phyloP scores from a whole-genome alignment of 1,140 invertebrate species.

The Pemphigus obesinymphae region DNA sequence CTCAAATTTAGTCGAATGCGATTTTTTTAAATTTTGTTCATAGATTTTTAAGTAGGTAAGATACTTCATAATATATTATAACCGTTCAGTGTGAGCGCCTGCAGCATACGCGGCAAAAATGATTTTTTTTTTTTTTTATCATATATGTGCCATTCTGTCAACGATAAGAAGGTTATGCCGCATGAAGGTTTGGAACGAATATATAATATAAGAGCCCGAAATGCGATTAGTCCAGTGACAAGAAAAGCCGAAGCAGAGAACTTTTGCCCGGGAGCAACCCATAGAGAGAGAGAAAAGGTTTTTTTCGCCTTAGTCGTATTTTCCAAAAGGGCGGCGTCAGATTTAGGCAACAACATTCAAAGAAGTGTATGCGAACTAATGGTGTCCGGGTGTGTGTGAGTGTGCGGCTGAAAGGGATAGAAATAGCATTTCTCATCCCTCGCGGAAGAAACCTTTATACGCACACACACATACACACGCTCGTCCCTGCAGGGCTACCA shows the following conservation, averaged over 20 bases:
- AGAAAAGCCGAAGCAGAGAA: not conserved
- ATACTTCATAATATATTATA: too few species aligned
- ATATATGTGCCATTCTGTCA: not conserved
- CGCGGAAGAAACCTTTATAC: constrained; percentile 13
- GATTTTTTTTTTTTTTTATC: constrained; percentile 17
- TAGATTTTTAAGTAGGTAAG: not conserved
- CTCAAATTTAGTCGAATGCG: too few species aligned
- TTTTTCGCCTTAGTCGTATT: not conserved
- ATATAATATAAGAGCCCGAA: too few species aligned
- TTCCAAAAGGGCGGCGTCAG: not conserved
- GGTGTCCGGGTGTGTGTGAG: not conserved
- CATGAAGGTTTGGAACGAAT: not conserved
- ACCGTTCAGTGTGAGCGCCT: too few species aligned
- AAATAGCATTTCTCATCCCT: constrained; percentile 24
- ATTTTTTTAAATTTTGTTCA: too few species aligned
- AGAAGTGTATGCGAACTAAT: not conserved
- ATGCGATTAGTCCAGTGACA: constrained; percentile 20
- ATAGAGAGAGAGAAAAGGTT: not conserved
- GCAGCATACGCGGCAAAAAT: too few species aligned
- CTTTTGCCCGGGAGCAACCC: not conserved
- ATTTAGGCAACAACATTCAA: not conserved
- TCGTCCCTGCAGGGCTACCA: constrained; percentile 5
- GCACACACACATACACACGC: not conserved
- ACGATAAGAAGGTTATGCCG: not conserved
- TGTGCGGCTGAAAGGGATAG: not conserved